Percentiles rank a stretch among this genome's conserved stretches.
These are phyloP conservation scores for Drosophila murphyi DNA, from an alignment of 1,140 invertebrate species.

Conservation along the genomic window DNA sequence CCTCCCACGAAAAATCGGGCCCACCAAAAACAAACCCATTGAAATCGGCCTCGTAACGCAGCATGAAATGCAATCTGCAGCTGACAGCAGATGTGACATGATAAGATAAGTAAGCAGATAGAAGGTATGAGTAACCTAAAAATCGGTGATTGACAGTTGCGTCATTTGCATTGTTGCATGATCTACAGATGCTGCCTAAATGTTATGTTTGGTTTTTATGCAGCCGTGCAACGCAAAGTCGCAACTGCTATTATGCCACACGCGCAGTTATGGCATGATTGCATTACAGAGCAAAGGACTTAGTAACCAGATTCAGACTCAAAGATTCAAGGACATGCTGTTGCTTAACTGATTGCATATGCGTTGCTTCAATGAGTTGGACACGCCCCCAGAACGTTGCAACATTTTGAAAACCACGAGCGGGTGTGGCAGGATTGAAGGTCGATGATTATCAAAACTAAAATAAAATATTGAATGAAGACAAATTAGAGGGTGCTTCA, in stretches of 20 bases:
- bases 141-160: background rate
- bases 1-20: background rate
- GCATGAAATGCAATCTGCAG: slow-evolving; percentile 22
- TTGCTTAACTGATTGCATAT: no score
- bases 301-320: no score
- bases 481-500: no score
- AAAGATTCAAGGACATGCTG: no score
- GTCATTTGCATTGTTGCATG: background rate
- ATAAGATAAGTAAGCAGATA: slow-evolving; percentile 1
- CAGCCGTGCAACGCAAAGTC: background rate
- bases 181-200: background rate
- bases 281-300: no score
- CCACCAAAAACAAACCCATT: background rate
- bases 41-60: background rate
- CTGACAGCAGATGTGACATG: slow-evolving; percentile 24
- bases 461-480: no score
- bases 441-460: no score
- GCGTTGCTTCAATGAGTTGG: no score
- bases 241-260: slow-evolving; percentile 8
- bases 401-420: no score
- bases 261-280: no score
- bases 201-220: background rate
- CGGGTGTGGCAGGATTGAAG: no score
- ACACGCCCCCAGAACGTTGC: no score
- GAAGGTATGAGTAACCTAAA: background rate